Conservation (phyloP, 2,113 vertebrate genomes). For the Clarias gariepinus region DNA sequence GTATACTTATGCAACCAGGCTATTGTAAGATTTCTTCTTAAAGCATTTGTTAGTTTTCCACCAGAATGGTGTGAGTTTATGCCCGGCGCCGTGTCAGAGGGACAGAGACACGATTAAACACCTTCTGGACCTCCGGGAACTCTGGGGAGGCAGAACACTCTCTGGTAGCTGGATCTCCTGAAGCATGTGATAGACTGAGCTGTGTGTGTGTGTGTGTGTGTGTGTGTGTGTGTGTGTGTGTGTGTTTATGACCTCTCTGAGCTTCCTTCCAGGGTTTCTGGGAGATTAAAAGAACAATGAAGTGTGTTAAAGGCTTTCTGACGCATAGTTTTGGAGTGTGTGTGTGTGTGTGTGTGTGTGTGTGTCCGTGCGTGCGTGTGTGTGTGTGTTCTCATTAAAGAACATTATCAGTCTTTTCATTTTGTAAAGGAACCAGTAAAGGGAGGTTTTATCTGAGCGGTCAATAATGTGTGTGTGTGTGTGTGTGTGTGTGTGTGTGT, state of each 20-base stretch:
- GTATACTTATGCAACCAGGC: not conserved
- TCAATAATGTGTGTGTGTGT: too few relatives aligned
- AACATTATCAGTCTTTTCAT: too few relatives aligned
- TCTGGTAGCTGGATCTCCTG: not conserved
- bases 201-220: too few relatives aligned
- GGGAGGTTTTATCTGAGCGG: too few relatives aligned
- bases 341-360: not conserved
- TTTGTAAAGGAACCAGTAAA: too few relatives aligned
- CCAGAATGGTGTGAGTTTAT: not conserved
- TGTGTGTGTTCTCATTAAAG: not conserved
- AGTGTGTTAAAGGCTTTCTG: not conserved
- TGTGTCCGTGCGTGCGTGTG: not conserved
- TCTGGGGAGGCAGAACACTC: too few relatives aligned
- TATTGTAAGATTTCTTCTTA: not conserved
- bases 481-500: too few relatives aligned
- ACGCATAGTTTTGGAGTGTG: not conserved
- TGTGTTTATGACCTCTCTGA: not conserved
- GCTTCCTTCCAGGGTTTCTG: not conserved
- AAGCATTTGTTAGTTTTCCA: not conserved
- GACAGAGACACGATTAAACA: not conserved
- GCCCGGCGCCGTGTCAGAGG: too few relatives aligned
- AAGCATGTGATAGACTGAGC: not conserved
- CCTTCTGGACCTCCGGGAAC: not conserved
- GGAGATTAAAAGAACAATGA: slow-evolving; percentile 13
- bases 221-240: not conserved